Evolutionary conservation across 2,113 vertebrate species (phyloP).

Genomic region (Gavia stellata): DNA sequence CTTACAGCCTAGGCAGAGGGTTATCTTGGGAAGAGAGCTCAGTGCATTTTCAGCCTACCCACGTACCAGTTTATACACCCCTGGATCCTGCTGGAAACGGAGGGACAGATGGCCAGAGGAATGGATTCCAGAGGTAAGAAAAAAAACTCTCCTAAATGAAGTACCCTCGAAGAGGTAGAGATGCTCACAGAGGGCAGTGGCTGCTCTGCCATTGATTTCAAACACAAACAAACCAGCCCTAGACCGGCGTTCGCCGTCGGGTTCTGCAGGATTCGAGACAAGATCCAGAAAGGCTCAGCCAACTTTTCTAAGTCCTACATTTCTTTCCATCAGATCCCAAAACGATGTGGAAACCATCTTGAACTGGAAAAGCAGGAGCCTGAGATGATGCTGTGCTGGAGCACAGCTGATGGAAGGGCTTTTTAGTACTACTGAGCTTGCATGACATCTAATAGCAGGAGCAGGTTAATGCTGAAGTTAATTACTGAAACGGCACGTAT

Average conservation of each 20-base stretch:
- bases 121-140: neutral
- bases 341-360: neutral
- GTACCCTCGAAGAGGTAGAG: neutral
- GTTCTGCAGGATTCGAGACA: neutral
- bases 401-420: neutral
- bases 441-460: neutral
- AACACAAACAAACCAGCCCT: neutral
- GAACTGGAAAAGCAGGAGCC: neutral
- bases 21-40: neutral
- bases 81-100: neutral
- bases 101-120: neutral
- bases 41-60: neutral
- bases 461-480: neutral
- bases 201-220: neutral
- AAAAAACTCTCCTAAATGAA: neutral
- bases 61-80: neutral
- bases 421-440: rapidly evolving
- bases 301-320: neutral
- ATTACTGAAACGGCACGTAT: neutral
- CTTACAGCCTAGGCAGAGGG: neutral
- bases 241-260: neutral
- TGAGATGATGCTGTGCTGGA: neutral
- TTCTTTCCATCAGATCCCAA: neutral
- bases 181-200: neutral
- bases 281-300: neutral